These are phyloP conservation scores for Dolomedes plantarius DNA, from an alignment of 2,888 invertebrate genomes.

Conservation along the genomic window DNA sequence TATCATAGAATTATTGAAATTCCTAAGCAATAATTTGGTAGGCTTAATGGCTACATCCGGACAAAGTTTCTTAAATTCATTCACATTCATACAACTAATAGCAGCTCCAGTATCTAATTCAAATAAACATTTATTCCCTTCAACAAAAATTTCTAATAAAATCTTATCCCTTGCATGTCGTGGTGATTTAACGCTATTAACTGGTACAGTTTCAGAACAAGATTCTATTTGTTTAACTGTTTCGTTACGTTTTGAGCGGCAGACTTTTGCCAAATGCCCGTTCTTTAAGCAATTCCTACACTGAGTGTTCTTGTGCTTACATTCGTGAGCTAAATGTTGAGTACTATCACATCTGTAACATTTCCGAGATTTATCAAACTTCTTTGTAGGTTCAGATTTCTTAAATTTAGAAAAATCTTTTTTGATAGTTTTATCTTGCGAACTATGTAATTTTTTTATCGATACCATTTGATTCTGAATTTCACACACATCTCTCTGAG, in stretches of 20 bases:
- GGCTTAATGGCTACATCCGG: conserved; percentile 52
- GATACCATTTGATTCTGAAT: conserved; percentile 42
- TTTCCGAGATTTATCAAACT: conserved; percentile 51
- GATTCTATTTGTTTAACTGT: conserved; percentile 56
- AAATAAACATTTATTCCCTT: conserved; percentile 39
- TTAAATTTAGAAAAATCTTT: conserved; percentile 42
- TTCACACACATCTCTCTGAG: conserved; percentile 50
- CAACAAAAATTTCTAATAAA: conserved; percentile 51
- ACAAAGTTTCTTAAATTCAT: conserved; percentile 47
- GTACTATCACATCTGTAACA: conserved; percentile 55
- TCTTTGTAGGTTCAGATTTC: conserved; percentile 35
- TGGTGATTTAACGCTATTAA: conserved; percentile 55
- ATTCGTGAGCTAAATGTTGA: conserved; percentile 51
- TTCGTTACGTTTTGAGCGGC: conserved; percentile 51
- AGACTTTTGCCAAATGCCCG: conserved; percentile 55
- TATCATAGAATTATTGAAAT: conserved; percentile 56
- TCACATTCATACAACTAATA: conserved; percentile 47
- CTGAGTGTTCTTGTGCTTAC: conserved; percentile 51
- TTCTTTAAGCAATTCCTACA: conserved; percentile 57
- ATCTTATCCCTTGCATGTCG: conserved; percentile 52
- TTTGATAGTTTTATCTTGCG: conserved; percentile 48
- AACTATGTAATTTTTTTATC: conserved; percentile 44
- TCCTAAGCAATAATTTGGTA: conserved; percentile 54
- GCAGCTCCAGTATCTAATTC: conserved; percentile 48
- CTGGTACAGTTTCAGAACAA: conserved; percentile 52